Conservation (phyloP, 30 jellyfish, hydroid and myxozoan species). For the Pelagia noctiluca region DNA sequence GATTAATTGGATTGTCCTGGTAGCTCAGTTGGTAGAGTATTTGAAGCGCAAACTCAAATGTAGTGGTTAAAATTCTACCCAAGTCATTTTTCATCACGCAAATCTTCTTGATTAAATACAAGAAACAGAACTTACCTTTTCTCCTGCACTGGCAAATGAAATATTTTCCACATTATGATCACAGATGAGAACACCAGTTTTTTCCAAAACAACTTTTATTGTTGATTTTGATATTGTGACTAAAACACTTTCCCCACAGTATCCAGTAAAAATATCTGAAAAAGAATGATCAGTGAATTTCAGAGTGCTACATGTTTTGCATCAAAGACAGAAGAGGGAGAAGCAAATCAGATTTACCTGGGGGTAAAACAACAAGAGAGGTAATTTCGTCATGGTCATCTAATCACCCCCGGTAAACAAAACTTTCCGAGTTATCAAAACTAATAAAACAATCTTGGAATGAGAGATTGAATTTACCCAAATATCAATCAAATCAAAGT, state of each 20-base stretch:
- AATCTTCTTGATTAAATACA: background rate
- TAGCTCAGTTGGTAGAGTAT: no score
- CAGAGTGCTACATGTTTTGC: background rate
- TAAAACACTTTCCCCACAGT: conserved; percentile 76
- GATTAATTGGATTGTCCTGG: no score
- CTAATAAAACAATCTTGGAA: no score
- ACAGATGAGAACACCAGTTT: conserved; percentile 71
- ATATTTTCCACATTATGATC: conserved; percentile 76
- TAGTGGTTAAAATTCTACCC: no score
- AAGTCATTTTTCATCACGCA: no score
- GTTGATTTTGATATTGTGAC: conserved; percentile 70
- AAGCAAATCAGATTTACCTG: background rate
- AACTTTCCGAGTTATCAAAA: no score
- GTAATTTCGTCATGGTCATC: no score
- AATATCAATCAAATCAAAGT: no score
- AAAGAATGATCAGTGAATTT: background rate
- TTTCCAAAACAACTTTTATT: conserved; percentile 58
- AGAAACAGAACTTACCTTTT: conserved; percentile 64
- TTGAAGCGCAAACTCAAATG: no score
- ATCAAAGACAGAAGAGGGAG: background rate
- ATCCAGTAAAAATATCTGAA: conserved; percentile 67
- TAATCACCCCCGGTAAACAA: no score
- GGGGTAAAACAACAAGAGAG: no score
- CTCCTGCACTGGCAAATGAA: conserved; percentile 98
- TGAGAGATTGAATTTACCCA: no score